A percentile compares a stretch with the other conserved stretches of the same genome.
Evolutionary conservation across 2,797 vertebrate species (phyloP).

Genomic region (Epinephelus malabaricus): DNA sequence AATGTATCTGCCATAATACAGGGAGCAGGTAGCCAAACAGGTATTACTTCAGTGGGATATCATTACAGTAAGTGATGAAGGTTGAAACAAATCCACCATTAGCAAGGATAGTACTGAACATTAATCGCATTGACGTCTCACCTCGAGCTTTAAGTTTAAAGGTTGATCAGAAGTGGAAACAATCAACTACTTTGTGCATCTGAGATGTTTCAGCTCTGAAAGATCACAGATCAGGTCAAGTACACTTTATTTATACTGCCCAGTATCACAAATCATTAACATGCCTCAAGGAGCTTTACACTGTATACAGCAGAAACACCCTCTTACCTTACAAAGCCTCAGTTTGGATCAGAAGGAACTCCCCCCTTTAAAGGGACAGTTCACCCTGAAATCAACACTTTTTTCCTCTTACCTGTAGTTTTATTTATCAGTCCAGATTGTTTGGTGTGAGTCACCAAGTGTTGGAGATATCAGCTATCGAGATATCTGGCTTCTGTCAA

Average conservation of each 20-base stretch:
- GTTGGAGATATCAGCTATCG: too few species aligned
- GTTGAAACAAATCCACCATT: neutral
- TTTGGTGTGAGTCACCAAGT: too few species aligned
- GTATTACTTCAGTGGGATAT: neutral
- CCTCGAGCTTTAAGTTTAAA: neutral
- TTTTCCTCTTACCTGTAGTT: too few species aligned
- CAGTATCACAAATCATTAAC: neutral
- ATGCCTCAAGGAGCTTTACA: neutral
- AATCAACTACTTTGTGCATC: neutral
- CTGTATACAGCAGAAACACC: neutral
- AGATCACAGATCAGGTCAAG: neutral
- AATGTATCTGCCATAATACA: neutral
- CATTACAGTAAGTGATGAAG: neutral
- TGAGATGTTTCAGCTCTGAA: neutral
- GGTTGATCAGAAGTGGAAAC: neutral
- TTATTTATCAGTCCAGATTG: too few species aligned
- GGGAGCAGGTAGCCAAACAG: neutral
- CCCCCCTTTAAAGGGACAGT: too few species aligned
- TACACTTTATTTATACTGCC: neutral
- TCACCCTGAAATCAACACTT: too few species aligned
- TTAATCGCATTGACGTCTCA: neutral
- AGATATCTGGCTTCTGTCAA: too few species aligned
- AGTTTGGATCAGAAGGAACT: neutral
- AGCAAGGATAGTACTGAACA: neutral
- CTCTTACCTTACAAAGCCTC: neutral